phyloP scores from a whole-genome alignment of 1,140 invertebrate species.

The Hypsibius dujardini region DNA sequence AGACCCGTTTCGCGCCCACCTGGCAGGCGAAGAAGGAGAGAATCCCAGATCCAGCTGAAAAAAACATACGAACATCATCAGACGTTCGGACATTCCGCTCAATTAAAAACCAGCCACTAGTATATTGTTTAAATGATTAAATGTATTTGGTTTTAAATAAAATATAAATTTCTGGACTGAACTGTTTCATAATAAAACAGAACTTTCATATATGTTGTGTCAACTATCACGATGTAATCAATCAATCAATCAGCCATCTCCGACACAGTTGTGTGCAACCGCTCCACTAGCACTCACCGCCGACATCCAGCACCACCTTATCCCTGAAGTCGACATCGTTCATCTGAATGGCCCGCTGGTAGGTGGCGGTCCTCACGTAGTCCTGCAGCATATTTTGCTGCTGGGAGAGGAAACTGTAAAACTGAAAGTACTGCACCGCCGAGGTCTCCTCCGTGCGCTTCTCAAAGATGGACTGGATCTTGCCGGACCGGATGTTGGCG shows the following conservation, averaged over 20 bases:
- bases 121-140: too few species aligned
- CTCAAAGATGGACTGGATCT: constrained; percentile 60
- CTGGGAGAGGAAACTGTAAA: constrained; percentile 76
- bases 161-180: too few species aligned
- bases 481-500: constrained; percentile 25
- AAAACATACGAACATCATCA: neutral
- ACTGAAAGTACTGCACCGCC: constrained; percentile 79
- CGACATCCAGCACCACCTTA: constrained; percentile 80
- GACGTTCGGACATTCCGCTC: neutral
- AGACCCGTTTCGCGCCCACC: constrained; percentile 86
- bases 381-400: constrained; percentile 99
- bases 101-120: constrained; percentile 27
- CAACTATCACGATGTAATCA: too few species aligned
- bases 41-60: constrained; percentile 71
- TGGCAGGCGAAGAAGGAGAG: constrained; percentile 95
- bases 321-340: constrained; percentile 77
- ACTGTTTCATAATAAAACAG: too few species aligned
- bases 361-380: constrained; percentile 92
- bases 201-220: too few species aligned
- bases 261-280: too few species aligned
- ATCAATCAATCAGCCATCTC: too few species aligned
- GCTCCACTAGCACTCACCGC: constrained; percentile 29
- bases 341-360: constrained; percentile 83
- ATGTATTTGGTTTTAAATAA: too few species aligned
- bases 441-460: constrained; percentile 89